Evolutionary conservation across 2,797 vertebrate genomes (phyloP).

Genomic region (Siniperca obscura): DNA sequence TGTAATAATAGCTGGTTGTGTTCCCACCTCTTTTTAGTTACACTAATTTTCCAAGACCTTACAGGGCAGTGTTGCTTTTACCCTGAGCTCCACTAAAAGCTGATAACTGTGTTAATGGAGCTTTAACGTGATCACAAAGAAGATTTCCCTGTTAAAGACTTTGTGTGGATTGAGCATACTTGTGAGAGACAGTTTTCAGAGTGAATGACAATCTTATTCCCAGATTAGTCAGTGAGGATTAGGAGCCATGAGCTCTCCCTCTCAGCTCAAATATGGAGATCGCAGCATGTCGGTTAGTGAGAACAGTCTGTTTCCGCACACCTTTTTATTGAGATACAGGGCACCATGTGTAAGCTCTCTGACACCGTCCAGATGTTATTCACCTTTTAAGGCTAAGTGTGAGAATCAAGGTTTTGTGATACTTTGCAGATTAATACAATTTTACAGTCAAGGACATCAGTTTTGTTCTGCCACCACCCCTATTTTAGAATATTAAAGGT

Average conservation of each 20-base stretch:
- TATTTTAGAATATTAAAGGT: constrained; percentile 43
- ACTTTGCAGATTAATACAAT: constrained; percentile 4
- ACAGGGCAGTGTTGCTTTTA: neutral
- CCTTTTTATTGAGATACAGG: constrained; percentile 12
- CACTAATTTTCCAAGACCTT: constrained; percentile 17
- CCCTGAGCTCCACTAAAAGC: constrained; percentile 7
- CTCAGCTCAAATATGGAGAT: constrained; percentile 34
- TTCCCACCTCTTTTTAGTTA: constrained; percentile 11
- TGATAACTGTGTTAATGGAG: constrained; percentile 48
- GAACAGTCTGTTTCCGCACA: constrained; percentile 35
- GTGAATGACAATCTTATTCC: constrained; percentile 52
- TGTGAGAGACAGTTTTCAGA: constrained; percentile 35
- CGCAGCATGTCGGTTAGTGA: constrained; percentile 18
- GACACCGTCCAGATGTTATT: constrained; percentile 15
- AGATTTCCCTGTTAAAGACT: constrained; percentile 44
- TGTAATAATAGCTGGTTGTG: neutral
- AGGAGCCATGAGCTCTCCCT: constrained; percentile 41
- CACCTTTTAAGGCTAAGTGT: constrained; percentile 13
- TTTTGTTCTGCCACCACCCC: constrained; percentile 17
- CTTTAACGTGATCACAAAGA: constrained; percentile 34
- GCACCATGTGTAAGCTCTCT: constrained; percentile 28
- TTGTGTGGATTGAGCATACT: constrained; percentile 38
- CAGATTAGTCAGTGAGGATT: constrained; percentile 64
- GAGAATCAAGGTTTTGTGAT: constrained; percentile 17
- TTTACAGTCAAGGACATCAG: constrained; percentile 27